A percentile compares a stretch with the other conserved stretches of the same genome.
These are phyloP conservation scores for Morelia viridis DNA, from an alignment of 2,797 vertebrate species.

Conservation along the genomic window DNA sequence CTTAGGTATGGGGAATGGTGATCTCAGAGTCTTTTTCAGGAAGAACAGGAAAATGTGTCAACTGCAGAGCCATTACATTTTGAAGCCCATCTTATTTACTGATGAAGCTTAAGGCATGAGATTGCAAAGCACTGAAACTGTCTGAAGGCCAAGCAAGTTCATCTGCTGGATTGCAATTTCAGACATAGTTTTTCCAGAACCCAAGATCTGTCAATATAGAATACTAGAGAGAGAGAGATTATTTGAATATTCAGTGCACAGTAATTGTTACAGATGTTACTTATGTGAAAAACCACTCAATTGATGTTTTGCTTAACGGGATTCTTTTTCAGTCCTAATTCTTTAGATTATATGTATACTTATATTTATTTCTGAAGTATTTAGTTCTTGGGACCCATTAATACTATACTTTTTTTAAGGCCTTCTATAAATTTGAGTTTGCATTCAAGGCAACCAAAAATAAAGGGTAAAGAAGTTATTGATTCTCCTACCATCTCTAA, in stretches of 20 bases:
- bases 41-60: accelerated
- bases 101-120: accelerated
- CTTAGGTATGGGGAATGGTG: not conserved
- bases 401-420: accelerated
- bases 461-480: conserved; percentile 38
- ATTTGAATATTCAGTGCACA: not conserved
- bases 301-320: not conserved
- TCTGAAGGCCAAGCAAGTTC: accelerated
- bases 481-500: conserved; percentile 21
- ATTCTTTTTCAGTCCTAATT: not conserved
- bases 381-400: conserved; percentile 38
- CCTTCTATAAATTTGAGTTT: conserved; percentile 16
- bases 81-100: not conserved
- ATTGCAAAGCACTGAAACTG: not conserved
- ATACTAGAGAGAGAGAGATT: not conserved
- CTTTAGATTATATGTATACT: conserved; percentile 4
- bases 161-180: not conserved
- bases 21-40: not conserved
- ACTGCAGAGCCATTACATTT: not conserved
- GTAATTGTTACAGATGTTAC: not conserved
- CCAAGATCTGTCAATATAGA: conserved; percentile 3
- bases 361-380: conserved; percentile 3
- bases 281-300: not conserved
- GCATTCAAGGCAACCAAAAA: conserved; percentile 12
- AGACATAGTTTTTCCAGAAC: not conserved